Evolutionary conservation across 2,888 invertebrate genomes (phyloP).

Genomic region (Netelia fuscicornis): DNA sequence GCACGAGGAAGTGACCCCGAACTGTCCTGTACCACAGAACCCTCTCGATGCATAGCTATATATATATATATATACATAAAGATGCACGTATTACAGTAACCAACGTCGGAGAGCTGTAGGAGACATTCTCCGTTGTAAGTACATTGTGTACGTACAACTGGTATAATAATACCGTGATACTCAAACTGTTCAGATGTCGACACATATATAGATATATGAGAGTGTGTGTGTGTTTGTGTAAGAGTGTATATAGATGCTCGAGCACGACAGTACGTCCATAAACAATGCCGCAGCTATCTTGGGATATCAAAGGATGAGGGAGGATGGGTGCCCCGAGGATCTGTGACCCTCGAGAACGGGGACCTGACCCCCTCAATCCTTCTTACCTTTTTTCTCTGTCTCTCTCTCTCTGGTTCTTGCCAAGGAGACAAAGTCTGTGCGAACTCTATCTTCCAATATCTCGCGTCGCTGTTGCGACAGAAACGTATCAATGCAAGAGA

Average conservation of each 20-base stretch:
- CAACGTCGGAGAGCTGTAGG: slow-evolving; percentile 18
- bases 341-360: slow-evolving; percentile 78
- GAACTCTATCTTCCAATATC: slow-evolving; percentile 73
- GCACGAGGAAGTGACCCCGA: slow-evolving; percentile 82
- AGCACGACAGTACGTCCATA: slow-evolving; percentile 79
- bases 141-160: slow-evolving; percentile 56
- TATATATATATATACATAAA: slow-evolving; percentile 4
- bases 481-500: slow-evolving; percentile 79
- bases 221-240: background rate
- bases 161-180: slow-evolving; percentile 53
- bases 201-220: slow-evolving; percentile 20
- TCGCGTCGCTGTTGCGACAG: slow-evolving; percentile 74
- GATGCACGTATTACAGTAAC: slow-evolving; percentile 41
- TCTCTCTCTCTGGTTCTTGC: slow-evolving; percentile 37
- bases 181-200: slow-evolving; percentile 11
- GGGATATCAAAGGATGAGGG: slow-evolving; percentile 77
- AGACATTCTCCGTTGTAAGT: slow-evolving; percentile 41
- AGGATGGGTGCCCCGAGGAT: slow-evolving; percentile 78
- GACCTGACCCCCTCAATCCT: slow-evolving; percentile 75
- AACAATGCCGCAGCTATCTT: slow-evolving; percentile 81
- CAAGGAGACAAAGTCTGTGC: slow-evolving; percentile 67
- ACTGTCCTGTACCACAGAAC: slow-evolving; percentile 73
- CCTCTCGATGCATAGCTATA: slow-evolving; percentile 7
- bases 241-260: slow-evolving; percentile 36
- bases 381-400: background rate